These are phyloP conservation scores for Brachyptera risi DNA, from an alignment of 2,888 invertebrate species.

Conservation along the genomic window DNA sequence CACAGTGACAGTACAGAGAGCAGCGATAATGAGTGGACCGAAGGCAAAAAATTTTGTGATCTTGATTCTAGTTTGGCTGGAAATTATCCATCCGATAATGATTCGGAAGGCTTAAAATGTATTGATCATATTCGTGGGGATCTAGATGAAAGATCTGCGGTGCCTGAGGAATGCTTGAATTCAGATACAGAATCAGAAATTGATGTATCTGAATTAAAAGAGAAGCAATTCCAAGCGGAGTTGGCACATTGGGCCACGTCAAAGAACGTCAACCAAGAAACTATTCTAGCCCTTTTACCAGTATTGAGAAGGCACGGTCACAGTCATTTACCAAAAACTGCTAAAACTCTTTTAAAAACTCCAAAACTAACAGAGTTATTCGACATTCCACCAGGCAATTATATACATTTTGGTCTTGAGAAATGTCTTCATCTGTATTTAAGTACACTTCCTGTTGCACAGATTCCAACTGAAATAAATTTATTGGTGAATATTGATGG, in stretches of 20 bases:
- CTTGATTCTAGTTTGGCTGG: too few relatives aligned
- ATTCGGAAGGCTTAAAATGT: too few relatives aligned
- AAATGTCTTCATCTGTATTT: neutral
- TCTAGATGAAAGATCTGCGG: too few relatives aligned
- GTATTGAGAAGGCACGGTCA: constrained; percentile 12
- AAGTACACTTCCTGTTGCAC: neutral
- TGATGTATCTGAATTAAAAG: neutral
- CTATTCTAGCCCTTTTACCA: neutral
- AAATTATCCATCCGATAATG: too few relatives aligned
- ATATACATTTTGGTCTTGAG: constrained; percentile 18
- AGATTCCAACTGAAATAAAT: neutral
- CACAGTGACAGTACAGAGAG: too few relatives aligned
- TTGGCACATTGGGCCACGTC: constrained; percentile 5
- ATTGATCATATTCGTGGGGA: too few relatives aligned
- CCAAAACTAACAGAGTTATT: neutral
- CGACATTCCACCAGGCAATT: neutral
- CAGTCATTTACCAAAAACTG: constrained; percentile 5
- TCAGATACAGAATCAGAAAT: constrained; percentile 15
- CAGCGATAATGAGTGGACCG: too few relatives aligned
- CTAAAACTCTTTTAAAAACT: constrained; percentile 16
- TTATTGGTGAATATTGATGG: constrained; percentile 28
- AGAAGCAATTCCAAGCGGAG: neutral
- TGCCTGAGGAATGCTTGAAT: too few relatives aligned
- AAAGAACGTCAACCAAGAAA: constrained; percentile 9
- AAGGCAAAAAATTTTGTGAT: too few relatives aligned